Conservation (phyloP, 2,113 vertebrate genomes). For the Perccottus glenii region DNA sequence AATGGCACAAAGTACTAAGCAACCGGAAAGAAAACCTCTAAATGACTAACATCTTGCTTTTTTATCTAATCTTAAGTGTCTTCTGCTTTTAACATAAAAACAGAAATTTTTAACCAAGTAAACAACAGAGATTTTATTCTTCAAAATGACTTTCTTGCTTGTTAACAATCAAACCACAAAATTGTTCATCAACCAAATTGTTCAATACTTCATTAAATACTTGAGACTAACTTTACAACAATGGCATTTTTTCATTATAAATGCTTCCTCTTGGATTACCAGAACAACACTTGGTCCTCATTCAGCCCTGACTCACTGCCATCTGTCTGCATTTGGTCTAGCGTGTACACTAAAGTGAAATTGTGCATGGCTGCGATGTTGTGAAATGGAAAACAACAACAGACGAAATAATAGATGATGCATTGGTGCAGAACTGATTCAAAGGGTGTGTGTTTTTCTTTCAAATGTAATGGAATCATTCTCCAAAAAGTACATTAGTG, state of each 20-base stretch:
- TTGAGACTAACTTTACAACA: not conserved
- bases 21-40: too few species aligned
- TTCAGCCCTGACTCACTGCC: not conserved
- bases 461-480: not conserved
- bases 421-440: not conserved
- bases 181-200: too few species aligned
- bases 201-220: not conserved
- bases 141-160: too few species aligned
- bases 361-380: not conserved
- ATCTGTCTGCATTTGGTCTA: not conserved
- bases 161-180: too few species aligned
- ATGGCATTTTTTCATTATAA: not conserved
- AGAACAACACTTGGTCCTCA: not conserved
- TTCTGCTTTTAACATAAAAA: too few species aligned
- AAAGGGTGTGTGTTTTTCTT: not conserved
- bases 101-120: too few species aligned
- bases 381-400: not conserved
- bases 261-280: not conserved
- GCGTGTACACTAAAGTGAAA: not conserved
- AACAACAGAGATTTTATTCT: too few species aligned
- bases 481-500: not conserved
- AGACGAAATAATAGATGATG: not conserved
- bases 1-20: too few species aligned
- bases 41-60: too few species aligned
- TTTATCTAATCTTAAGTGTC: too few species aligned